phyloP scores from a whole-genome alignment of 2,888 invertebrate genomes.

The Adelognathus sp. region DNA sequence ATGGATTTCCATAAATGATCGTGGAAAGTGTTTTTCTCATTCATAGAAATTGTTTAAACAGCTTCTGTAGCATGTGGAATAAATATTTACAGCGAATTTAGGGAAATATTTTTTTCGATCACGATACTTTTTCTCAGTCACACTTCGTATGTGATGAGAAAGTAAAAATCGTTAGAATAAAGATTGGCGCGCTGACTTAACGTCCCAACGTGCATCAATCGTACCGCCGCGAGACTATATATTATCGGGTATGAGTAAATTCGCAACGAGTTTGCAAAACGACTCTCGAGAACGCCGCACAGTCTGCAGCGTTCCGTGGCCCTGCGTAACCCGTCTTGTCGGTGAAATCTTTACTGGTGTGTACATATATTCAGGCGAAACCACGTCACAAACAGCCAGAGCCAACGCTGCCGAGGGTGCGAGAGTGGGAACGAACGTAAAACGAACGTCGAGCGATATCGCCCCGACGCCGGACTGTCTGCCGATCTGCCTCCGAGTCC shows the following conservation, averaged over 20 bases:
- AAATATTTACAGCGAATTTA: too few relatives aligned
- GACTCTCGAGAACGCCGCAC: slow-evolving; percentile 16
- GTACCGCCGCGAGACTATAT: background rate
- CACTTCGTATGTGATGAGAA: too few relatives aligned
- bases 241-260: background rate
- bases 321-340: slow-evolving; percentile 27
- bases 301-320: slow-evolving; percentile 19
- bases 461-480: slow-evolving; percentile 61
- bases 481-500: slow-evolving; percentile 40
- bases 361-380: background rate
- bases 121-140: too few relatives aligned
- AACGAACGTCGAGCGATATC: slow-evolving; percentile 47
- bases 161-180: too few relatives aligned
- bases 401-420: background rate
- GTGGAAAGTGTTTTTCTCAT: too few relatives aligned
- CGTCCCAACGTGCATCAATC: background rate
- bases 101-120: too few relatives aligned
- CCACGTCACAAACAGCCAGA: background rate
- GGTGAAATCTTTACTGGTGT: background rate
- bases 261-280: background rate
- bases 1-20: too few relatives aligned
- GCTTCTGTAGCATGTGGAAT: too few relatives aligned
- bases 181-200: too few relatives aligned
- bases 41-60: too few relatives aligned
- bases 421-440: slow-evolving; percentile 18